Evolutionary conservation across 2,113 vertebrate species (phyloP), one percentile per base, ranked within the genome.

Genomic region (Synchiropus splendidus): DNA sequence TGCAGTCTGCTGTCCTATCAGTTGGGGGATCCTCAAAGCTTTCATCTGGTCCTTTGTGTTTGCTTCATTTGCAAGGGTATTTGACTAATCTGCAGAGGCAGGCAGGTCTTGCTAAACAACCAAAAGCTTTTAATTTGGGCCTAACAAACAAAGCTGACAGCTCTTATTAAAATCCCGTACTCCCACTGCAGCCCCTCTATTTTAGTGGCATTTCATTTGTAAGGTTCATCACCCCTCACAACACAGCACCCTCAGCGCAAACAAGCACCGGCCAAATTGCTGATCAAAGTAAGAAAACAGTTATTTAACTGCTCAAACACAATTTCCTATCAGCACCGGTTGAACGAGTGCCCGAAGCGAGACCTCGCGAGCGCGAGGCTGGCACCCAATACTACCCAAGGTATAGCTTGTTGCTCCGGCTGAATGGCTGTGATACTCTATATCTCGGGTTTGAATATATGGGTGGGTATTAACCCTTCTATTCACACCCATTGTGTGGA

Each of bases 121-220:
- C 46, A 54, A 74, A 74, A 77, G 71, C 67, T 77, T 76, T 70
- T 81, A 80, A 85, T 76, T 27, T 27, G 38, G 73, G 53, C 62
- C 61, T 51, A 50, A 66, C 75, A 83, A 79, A 81, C 75, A 81
- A 83, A 70, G 67, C 75, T 72, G 72, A 79, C 79, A 77, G 67
- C 72, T 75, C 75, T 74, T 68, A 74, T 85, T 78, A 76, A 71
- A 67, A 74, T 61, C 42, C 55, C 41, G 59, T 50, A 56, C 63
- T 80, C 74, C 66, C 58, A 70, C 67, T 51, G 58, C 59, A 27
- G 65, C 58, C 61, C 66, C 70, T 49, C 59, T 54, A 64, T 64
- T 67, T 50, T 49, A 72, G 48, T 58, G 40, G 71, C 72, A 77
- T 82, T 77, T 58, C 67, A 74, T 72, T 75, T 34, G 74, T 72